Conservation (phyloP, 1,140 invertebrate genomes). For the Thalassaphorura encarpata region DNA sequence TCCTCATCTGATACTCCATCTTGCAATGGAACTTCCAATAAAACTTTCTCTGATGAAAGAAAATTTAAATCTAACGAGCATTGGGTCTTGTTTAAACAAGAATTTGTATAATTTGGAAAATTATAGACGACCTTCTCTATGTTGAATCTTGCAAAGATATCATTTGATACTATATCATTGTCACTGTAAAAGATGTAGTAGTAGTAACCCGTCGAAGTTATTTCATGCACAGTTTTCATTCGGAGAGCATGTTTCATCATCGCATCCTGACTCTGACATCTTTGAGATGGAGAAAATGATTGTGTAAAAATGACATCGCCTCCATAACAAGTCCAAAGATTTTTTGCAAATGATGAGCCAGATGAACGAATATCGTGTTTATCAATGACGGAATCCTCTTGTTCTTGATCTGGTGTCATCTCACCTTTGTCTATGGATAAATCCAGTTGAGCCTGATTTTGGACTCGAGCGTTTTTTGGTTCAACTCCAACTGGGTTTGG, state of each 20-base stretch:
- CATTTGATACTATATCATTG: slow-evolving; percentile 63
- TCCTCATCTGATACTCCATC: slow-evolving; percentile 64
- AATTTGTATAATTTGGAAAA: slow-evolving; percentile 57
- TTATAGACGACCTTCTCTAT: slow-evolving; percentile 70
- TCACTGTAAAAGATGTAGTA: slow-evolving; percentile 80
- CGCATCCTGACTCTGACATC: slow-evolving; percentile 55
- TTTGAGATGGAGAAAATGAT: slow-evolving; percentile 52
- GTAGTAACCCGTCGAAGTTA: slow-evolving; percentile 63
- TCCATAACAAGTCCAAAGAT: slow-evolving; percentile 53
- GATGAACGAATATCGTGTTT: slow-evolving; percentile 31
- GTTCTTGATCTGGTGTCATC: too few relatives aligned
- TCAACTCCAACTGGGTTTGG: slow-evolving; percentile 34
- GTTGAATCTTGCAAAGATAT: slow-evolving; percentile 69
- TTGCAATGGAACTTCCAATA: slow-evolving; percentile 66
- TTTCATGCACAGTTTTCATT: slow-evolving; percentile 54
- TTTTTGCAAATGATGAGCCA: slow-evolving; percentile 31
- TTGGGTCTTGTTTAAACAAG: slow-evolving; percentile 62
- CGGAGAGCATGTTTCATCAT: slow-evolving; percentile 49
- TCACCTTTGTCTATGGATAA: slow-evolving; percentile 41
- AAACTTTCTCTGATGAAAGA: slow-evolving; percentile 59
- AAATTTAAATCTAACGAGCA: slow-evolving; percentile 59
- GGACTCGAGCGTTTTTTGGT: slow-evolving; percentile 41
- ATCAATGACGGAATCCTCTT: slow-evolving; percentile 37
- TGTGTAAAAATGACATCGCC: slow-evolving; percentile 57
- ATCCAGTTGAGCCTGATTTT: slow-evolving; percentile 5